Evolutionary conservation across 2,113 vertebrate genomes (phyloP).

Genomic region (Bettongia penicillata): DNA sequence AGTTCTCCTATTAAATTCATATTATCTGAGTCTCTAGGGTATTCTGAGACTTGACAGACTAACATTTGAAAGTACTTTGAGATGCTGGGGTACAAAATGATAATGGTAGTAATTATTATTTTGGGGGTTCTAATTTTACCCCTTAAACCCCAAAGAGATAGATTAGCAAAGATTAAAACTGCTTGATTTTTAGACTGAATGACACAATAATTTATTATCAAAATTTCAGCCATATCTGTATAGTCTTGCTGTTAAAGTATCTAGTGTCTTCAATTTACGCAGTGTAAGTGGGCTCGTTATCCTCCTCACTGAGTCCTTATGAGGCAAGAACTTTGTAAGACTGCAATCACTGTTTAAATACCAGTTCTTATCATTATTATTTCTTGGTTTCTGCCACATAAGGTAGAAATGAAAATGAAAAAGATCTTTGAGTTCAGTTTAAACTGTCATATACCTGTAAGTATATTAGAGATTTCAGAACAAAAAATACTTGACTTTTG

Average conservation of each 20-base stretch:
- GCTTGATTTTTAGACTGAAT: background rate
- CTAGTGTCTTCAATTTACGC: background rate
- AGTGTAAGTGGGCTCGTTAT: background rate
- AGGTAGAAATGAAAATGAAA: background rate
- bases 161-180: background rate
- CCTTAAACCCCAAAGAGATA: background rate
- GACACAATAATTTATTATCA: background rate
- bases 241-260: background rate
- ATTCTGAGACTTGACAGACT: slow-evolving; percentile 44
- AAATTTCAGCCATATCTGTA: background rate
- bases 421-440: background rate
- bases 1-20: slow-evolving; percentile 3
- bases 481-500: background rate
- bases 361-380: background rate
- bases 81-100: slow-evolving; percentile 25
- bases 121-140: background rate
- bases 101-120: slow-evolving; percentile 46
- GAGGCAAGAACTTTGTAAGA: background rate
- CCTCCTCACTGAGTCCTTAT: background rate
- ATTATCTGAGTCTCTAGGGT: background rate
- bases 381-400: background rate
- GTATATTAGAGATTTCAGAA: background rate
- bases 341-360: background rate
- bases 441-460: background rate
- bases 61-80: slow-evolving; percentile 53